A percentile compares a stretch with the other conserved stretches of the same genome.
These are phyloP conservation scores for Linnaemya vulpina DNA, from an alignment of 2,888 invertebrate species.

Conservation along the genomic window DNA sequence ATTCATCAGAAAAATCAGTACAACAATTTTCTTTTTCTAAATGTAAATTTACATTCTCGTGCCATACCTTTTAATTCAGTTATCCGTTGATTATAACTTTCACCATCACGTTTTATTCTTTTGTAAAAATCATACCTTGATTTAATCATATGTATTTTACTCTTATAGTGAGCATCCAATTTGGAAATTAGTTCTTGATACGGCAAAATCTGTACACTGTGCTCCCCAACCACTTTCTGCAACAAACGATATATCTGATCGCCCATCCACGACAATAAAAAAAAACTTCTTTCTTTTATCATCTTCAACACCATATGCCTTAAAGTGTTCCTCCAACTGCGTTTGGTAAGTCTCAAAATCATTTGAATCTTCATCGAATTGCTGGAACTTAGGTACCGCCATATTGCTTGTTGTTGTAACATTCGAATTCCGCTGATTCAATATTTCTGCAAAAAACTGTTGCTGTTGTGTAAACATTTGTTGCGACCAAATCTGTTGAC, in stretches of 20 bases:
- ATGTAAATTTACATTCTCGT: neutral
- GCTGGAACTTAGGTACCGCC: no score
- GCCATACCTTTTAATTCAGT: neutral
- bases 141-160: slow-evolving; percentile 40
- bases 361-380: no score
- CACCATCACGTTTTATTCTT: slow-evolving; percentile 12
- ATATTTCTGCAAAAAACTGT: no score
- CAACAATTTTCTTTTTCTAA: neutral
- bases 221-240: slow-evolving; percentile 9
- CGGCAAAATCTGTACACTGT: slow-evolving; percentile 2
- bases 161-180: slow-evolving; percentile 33
- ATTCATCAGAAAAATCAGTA: neutral
- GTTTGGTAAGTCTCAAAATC: no score
- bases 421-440: no score
- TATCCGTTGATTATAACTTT: neutral
- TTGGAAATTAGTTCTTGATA: neutral
- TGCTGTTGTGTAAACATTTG: no score
- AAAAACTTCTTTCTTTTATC: neutral
- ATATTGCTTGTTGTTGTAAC: no score
- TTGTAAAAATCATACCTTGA: slow-evolving; percentile 33
- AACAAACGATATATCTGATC: slow-evolving; percentile 1
- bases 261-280: neutral
- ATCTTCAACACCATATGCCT: no score
- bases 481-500: no score
- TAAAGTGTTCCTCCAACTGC: no score